Evolutionary conservation across 2,113 vertebrate species (phyloP).

Genomic region (Calidris pugnax): DNA sequence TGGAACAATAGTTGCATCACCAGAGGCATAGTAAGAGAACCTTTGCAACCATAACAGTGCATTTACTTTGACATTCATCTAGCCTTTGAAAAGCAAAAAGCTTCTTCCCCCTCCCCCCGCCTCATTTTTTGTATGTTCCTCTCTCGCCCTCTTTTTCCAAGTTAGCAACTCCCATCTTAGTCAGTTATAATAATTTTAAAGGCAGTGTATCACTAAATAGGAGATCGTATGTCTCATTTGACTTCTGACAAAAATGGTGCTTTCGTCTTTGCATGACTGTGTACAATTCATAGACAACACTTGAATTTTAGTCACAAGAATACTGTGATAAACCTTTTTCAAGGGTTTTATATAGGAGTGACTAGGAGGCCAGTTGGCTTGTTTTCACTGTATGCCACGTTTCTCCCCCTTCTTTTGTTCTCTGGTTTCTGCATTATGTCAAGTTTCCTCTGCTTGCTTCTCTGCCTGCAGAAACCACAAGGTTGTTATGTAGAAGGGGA

Average conservation of each 20-base stretch:
- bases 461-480: background rate
- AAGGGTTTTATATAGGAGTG: background rate
- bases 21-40: background rate
- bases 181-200: background rate
- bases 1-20: background rate
- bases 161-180: background rate
- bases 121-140: background rate
- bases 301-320: background rate
- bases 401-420: background rate
- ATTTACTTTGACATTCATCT: background rate
- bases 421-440: background rate
- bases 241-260: background rate
- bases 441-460: background rate
- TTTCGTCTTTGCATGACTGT: background rate
- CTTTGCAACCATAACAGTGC: background rate
- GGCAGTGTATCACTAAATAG: background rate
- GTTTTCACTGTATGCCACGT: background rate
- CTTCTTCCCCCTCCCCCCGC: background rate
- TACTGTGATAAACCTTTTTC: background rate
- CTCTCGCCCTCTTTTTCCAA: background rate
- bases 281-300: background rate
- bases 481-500: background rate
- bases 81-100: background rate
- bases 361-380: background rate
- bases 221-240: background rate